Base-by-base conservation (phyloP, 2,113 vertebrate species). In the Calyptommatus sinebrachiatus region DNA sequence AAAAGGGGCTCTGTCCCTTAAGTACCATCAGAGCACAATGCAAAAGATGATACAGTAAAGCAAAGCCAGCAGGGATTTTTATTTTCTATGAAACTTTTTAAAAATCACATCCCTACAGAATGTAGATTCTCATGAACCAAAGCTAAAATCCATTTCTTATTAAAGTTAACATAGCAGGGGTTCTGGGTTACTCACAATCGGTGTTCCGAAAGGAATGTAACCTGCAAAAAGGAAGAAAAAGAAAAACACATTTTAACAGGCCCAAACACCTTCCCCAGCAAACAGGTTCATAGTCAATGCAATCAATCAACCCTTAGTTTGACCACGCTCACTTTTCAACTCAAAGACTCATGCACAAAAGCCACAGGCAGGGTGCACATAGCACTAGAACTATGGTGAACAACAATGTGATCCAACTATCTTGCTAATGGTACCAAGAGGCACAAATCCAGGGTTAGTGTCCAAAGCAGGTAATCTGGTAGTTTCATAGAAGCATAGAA, bases 171-270 rank as follows among this genome's bases (percentile, higher is more conserved):
- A 77, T 71, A 62, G 35, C 0, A 0, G 0, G 31, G 31, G n/a
- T n/a, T n/a, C 11, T 4, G 5, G 31, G 46, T 81, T 80, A 95
- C 97, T 96, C 93, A 98, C 97, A 66, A 98, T 97, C 87, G 97
- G 97, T 0, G 97, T 98, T 89, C 97, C 98, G 82, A 98, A 99
- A 62, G 97, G 98, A 85, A 99, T 95, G 85, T 97, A 99, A 94
- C 98, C 98, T 99, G 72, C 68, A 79, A 70, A 82, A 63, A 70
- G 50, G 48, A 21, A 69, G 48, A 71, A 57, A 28, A 45, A 2
- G 22, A 79, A 60, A 66, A 60, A 14, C 22, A 7, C 3, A 14
- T 14, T 50, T 74, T 4, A 77, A 62, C 22, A 28, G 7, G 16
- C 8, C 28, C 12, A 22, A 2, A 45, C 29, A n/a, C 1, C 50